A percentile compares a stretch with the other conserved stretches of the same genome.
Evolutionary conservation across 2,797 vertebrate species (phyloP).

Genomic region (Protonibea diacanthus): DNA sequence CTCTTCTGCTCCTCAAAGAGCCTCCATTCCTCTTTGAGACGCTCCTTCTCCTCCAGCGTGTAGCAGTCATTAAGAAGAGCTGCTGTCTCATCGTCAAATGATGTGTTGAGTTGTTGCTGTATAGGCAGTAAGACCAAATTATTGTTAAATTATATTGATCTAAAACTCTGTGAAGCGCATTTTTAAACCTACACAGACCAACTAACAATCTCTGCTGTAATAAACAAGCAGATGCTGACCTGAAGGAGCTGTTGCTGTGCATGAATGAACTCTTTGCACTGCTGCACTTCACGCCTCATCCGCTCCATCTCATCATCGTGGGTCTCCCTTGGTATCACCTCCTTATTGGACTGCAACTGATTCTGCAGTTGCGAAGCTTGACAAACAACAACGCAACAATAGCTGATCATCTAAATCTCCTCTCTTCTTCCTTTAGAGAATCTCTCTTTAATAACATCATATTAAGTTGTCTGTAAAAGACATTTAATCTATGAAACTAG

Average conservation of each 20-base stretch:
- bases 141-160: background rate
- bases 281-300: conserved; percentile 92
- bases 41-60: conserved; percentile 95
- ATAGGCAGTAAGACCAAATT: background rate
- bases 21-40: conserved; percentile 96
- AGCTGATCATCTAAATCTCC: background rate
- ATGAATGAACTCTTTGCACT: conserved; percentile 96
- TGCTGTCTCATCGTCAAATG: conserved; percentile 94
- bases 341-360: conserved; percentile 83
- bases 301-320: conserved; percentile 93
- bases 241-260: conserved; percentile 95
- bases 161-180: background rate
- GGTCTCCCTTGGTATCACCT: conserved; percentile 89
- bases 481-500: background rate
- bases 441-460: background rate
- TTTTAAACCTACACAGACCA: conserved; percentile 1
- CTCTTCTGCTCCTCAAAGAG: conserved; percentile 96
- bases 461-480: background rate
- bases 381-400: conserved; percentile 16
- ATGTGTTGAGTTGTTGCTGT: conserved; percentile 93
- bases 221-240: conserved; percentile 78
- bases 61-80: conserved; percentile 94
- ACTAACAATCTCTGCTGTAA: background rate
- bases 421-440: background rate
- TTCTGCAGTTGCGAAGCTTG: conserved; percentile 88